phyloP scores from a whole-genome alignment of 2,888 invertebrate genomes.

The Leptopterna dolabrata region DNA sequence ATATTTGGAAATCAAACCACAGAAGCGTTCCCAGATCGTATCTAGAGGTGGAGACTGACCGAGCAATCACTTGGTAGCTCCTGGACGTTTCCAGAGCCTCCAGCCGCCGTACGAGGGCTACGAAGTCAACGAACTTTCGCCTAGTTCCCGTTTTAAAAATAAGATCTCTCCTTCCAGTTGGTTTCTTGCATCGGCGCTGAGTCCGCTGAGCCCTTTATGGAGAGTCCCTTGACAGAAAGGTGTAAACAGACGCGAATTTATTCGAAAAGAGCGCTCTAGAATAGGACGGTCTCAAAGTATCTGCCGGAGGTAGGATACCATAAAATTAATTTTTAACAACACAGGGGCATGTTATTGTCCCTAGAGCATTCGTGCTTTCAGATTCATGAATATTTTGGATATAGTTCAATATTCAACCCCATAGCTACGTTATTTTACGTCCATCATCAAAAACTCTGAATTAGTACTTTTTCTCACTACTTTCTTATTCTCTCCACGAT shows the following conservation, averaged over 20 bases:
- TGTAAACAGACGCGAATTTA: not conserved
- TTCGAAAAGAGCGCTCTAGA: not conserved
- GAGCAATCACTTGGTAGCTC: not conserved
- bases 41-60: not conserved
- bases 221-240: not conserved
- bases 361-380: too few species aligned
- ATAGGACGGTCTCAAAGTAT: not conserved
- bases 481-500: too few species aligned
- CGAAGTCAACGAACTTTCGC: conserved; percentile 52
- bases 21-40: not conserved
- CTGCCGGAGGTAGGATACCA: not conserved
- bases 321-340: not conserved
- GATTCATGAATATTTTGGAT: too few species aligned
- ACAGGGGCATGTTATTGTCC: not conserved
- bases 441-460: too few species aligned
- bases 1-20: not conserved
- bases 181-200: not conserved
- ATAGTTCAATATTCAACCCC: too few species aligned
- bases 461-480: too few species aligned
- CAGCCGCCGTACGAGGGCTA: not conserved
- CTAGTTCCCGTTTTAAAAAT: conserved; percentile 53
- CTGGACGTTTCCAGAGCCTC: conserved; percentile 39
- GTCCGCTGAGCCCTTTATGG: not conserved
- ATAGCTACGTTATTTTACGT: too few species aligned
- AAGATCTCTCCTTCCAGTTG: conserved; percentile 27